Percentiles rank a stretch among this genome's conserved stretches.
phyloP scores from a whole-genome alignment of 2,113 vertebrate species.

The Laterallus jamaicensis region DNA sequence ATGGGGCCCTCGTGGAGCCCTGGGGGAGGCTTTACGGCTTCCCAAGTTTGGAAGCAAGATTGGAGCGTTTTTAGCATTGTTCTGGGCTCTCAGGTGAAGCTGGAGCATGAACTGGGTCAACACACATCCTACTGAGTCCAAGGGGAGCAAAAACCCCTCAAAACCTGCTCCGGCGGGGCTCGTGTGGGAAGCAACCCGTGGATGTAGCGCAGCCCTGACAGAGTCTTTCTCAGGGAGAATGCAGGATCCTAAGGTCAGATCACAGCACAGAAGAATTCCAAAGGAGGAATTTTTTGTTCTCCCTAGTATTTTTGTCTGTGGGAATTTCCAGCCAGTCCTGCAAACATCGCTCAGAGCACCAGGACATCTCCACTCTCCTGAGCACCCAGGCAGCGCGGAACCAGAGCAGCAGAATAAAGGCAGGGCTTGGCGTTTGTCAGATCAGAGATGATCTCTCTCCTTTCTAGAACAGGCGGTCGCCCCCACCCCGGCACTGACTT shows the following conservation, averaged over 20 bases:
- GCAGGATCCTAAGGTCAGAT: background rate
- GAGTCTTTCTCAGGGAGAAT: background rate
- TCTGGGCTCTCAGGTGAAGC: background rate
- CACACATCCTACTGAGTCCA: background rate
- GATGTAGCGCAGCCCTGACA: background rate
- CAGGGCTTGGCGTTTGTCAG: background rate
- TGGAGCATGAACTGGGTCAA: background rate
- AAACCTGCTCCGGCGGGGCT: background rate
- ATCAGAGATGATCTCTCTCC: background rate
- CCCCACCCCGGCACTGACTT: background rate
- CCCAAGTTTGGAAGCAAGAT: background rate
- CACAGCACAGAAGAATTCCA: background rate
- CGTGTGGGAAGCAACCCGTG: fast-evolving
- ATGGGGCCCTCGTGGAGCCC: background rate
- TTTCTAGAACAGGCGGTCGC: background rate
- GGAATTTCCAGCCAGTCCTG: background rate
- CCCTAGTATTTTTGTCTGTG: background rate
- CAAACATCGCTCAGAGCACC: background rate
- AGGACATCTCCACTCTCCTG: background rate
- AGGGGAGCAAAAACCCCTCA: background rate
- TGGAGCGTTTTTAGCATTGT: background rate
- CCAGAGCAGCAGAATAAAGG: background rate
- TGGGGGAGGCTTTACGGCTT: background rate
- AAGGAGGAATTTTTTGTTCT: background rate
- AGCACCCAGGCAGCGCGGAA: background rate